Evolutionary conservation across 2,113 vertebrate species (phyloP).

Genomic region (Rutilus rutilus): DNA sequence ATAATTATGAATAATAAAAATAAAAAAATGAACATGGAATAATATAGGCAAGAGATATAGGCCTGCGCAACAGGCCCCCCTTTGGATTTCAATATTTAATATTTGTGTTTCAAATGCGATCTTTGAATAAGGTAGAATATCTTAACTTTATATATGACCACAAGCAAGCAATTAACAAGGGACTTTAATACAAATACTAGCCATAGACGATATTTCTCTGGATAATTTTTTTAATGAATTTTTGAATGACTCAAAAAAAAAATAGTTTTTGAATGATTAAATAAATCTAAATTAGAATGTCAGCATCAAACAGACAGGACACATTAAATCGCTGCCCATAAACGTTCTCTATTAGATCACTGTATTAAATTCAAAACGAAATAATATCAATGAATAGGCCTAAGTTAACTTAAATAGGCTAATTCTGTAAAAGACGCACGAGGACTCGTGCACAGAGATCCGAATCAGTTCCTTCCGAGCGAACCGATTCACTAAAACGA

Average conservation of each 20-base stretch:
- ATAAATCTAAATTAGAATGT: neutral
- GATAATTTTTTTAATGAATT: too few species aligned
- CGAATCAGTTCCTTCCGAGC: neutral
- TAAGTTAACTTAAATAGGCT: neutral
- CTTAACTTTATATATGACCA: neutral
- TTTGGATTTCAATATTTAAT: neutral
- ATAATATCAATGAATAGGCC: neutral
- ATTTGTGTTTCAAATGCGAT: neutral
- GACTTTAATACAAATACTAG: neutral
- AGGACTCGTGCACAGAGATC: neutral
- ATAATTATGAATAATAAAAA: constrained; percentile 57
- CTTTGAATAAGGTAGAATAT: neutral
- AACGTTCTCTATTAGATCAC: neutral
- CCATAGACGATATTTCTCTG: neutral
- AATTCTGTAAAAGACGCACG: neutral
- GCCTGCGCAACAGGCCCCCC: neutral
- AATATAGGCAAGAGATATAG: neutral
- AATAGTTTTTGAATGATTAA: neutral
- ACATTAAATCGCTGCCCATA: neutral
- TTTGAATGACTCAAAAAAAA: neutral
- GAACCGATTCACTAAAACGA: neutral
- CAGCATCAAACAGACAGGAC: neutral
- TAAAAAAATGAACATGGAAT: neutral
- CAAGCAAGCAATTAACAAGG: neutral
- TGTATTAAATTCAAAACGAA: neutral